Conservation (phyloP, 1,140 invertebrate species). For the Magallana angulata region DNA sequence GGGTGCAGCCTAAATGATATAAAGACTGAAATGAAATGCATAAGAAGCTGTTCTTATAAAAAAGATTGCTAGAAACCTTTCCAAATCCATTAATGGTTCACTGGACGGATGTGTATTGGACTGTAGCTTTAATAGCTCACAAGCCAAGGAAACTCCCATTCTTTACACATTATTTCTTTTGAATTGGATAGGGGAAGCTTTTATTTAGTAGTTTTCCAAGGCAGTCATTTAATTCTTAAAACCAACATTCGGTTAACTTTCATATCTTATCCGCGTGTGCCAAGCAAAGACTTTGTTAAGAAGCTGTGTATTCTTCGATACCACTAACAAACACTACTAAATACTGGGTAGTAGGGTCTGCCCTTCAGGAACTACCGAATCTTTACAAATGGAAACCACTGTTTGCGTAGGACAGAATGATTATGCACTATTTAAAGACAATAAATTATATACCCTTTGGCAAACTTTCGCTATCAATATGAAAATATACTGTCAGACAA, state of each 20-base stretch:
- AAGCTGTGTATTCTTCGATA: background rate
- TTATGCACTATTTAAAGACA: too few species aligned
- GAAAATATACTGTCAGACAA: too few species aligned
- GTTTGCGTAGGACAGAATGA: too few species aligned
- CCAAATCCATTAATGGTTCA: background rate
- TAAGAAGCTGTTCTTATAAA: too few species aligned
- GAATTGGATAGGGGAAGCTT: background rate
- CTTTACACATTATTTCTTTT: background rate
- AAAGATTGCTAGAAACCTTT: background rate
- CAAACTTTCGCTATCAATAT: too few species aligned
- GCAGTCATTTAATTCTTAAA: background rate
- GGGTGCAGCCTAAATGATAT: too few species aligned
- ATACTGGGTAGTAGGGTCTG: too few species aligned
- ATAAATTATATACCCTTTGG: too few species aligned
- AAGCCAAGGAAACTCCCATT: background rate
- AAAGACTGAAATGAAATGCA: too few species aligned
- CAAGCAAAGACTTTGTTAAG: background rate
- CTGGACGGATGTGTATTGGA: background rate
- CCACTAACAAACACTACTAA: background rate
- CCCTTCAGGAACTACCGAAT: too few species aligned
- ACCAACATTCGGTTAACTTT: conserved; percentile 1
- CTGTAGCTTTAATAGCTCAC: background rate
- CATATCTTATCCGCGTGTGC: background rate
- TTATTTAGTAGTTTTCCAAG: background rate
- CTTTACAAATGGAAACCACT: too few species aligned